A percentile compares a stretch with the other conserved stretches of the same genome.
Evolutionary conservation across 2,113 vertebrate genomes (phyloP).

Genomic region (Colistium nudipinnis): DNA sequence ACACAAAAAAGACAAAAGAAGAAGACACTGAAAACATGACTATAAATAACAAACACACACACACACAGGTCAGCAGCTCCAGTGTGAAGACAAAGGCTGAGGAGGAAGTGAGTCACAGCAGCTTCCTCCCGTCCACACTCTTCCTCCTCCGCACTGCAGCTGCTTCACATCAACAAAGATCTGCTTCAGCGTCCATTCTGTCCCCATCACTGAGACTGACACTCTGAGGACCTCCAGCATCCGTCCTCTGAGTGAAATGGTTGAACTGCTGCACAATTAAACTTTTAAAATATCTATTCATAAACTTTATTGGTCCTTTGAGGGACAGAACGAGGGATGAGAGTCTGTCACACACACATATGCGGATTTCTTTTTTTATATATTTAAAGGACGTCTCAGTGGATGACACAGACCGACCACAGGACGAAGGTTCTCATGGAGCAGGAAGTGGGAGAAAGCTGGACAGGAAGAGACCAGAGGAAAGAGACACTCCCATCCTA

Average conservation of each 20-base stretch:
- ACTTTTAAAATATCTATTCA: too few relatives aligned
- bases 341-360: too few relatives aligned
- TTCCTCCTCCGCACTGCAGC: constrained; percentile 39
- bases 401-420: too few relatives aligned
- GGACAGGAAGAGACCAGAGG: constrained; percentile 1
- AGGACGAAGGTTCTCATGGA: not conserved
- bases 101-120: constrained; percentile 64
- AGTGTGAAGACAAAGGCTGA: constrained; percentile 45
- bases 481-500: constrained; percentile 6
- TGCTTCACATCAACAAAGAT: constrained; percentile 1
- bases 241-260: not conserved
- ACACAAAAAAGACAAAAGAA: not conserved
- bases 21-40: not conserved
- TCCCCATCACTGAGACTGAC: too few relatives aligned
- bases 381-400: too few relatives aligned
- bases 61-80: constrained; percentile 12
- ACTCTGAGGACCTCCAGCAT: not conserved
- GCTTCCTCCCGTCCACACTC: constrained; percentile 50
- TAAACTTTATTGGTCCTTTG: too few relatives aligned
- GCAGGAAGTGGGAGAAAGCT: not conserved
- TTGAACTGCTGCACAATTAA: too few relatives aligned
- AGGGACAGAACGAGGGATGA: too few relatives aligned
- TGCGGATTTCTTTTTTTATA: too few relatives aligned
- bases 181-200: constrained; percentile 36
- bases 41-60: not conserved